Base-by-base conservation (phyloP, 2,888 invertebrate genomes). In the Terebella lapidaria region DNA sequence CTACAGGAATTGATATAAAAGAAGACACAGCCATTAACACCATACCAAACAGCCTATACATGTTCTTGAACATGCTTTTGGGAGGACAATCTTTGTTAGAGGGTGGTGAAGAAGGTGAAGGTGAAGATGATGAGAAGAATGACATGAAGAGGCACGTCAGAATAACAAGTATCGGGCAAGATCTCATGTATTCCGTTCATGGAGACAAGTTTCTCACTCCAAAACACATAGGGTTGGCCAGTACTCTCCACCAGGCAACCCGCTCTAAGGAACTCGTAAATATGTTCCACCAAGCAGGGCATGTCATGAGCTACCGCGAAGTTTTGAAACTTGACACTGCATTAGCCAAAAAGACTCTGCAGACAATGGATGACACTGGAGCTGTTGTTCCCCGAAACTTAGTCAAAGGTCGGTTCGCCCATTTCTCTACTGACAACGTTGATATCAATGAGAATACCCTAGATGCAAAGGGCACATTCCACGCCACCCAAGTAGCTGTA, bases 31-130 rank as follows among this genome's bases (percentile, higher is more conserved):
- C 22, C 4, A 55, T 55, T n/a, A 24, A 57, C 10, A 28, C 52
- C 26, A 20, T 55, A 55, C 58, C 58, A 25, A 45, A 58, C 18
- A 55, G 54, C 45, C 54, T 58, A 20, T 58, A 58, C 54, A 58
- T 58, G 54, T 58, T 58, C 28, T 28, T 58, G n/a, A 54, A 45
- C 28, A 26, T 58, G 42, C 3, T 58, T n/a, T 24, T 35, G 10
- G 58, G 58, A 20, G 58, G 42, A 5, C 47, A 56, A 27, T 3
- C 4, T 25, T 26, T 56, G 15, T 27, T 56, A 4, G 56, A 56
- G 3, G 4, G 22, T 55, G 47, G 20, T 20, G 35, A 56, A 56
- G 25, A 3, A 10, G 10, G 42, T 35, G 10, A n/a, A 35, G n/a
- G 10, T 35, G 10, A n/a, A n/a, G 58, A 54, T 22, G 54, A 35